Evolutionary conservation across 2,113 vertebrate species (phyloP).

Genomic region (Chrysochloris asiatica): DNA sequence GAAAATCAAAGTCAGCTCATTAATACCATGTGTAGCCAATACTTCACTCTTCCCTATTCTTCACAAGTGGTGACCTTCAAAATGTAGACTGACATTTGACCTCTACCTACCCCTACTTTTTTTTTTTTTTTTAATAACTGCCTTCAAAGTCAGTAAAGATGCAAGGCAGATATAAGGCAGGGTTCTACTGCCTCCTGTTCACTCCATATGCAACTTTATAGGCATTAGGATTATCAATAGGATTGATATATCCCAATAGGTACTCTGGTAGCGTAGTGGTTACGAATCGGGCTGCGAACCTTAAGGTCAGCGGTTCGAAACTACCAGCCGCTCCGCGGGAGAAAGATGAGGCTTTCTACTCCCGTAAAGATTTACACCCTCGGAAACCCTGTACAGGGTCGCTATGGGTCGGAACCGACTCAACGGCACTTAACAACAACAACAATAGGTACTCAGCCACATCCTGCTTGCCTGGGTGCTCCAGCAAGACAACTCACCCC

Average conservation of each 20-base stretch:
- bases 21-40: not conserved
- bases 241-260: not conserved
- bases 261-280: no score
- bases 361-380: no score
- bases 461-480: constrained; percentile 19
- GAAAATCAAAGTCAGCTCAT: constrained; percentile 23
- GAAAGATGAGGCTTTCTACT: no score
- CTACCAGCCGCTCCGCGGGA: no score
- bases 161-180: not conserved
- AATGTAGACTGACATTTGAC: not conserved
- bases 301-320: no score
- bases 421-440: no score
- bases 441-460: not conserved
- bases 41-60: constrained; percentile 45
- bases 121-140: not conserved
- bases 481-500: not conserved
- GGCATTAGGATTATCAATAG: not conserved
- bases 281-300: no score
- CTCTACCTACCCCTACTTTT: not conserved
- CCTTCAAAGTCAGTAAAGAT: not conserved
- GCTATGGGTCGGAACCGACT: no score
- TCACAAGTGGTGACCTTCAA: constrained; percentile 16
- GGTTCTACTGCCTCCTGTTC: not conserved
- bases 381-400: no score
- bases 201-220: not conserved